Base-by-base conservation (phyloP, 1,140 invertebrate genomes). In the Diprion similis region DNA sequence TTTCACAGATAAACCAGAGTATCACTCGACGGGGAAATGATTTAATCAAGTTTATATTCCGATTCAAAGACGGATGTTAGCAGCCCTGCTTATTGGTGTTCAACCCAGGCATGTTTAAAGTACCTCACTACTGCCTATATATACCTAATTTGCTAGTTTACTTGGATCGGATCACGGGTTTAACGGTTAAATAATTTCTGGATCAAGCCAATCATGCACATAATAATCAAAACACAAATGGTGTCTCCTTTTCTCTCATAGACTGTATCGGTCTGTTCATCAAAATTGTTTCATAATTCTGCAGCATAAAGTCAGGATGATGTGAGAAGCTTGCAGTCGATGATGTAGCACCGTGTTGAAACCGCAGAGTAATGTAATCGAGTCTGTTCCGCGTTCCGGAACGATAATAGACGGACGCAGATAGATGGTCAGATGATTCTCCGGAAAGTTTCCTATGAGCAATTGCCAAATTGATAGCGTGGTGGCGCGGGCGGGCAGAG, bases 381-480 rank as follows among this genome's bases (percentile, higher is more conserved):
- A 17, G 11, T 59, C 51, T 59, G n/a, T 17, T 15, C 51, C 51
- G 51, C 11, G 11, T 59, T 59, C 51, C 51, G 51, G 51, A 59
- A 17, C 11, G 51, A 59, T 13, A 59, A 59, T 15, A 59, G 11
- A 59, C n/a, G 51, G 51, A 59, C 51, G 11, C 24, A 59, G 24
- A 37, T 37, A 37, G 24, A 37, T 37, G 24, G 24, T 37, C n/a
- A 15, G 51, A 59, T 17, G 51, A 59, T 59, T 59, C 51, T 4
- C n/a, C 51, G 51, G 51, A 59, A 59, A 59, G 51, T 59, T 59
- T 59, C 11, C 51, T 17, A 59, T 17, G n/a, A 17, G 51, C 51
- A 59, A 59, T 59, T 59, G 11, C 51, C 51, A 59, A 59, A 59
- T 59, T 59, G 51, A 59, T 59, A 59, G 51, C 11, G 51, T 59